Evolutionary conservation across 2,797 vertebrate genomes (phyloP).

Genomic region (Triplophysa bombifrons): DNA sequence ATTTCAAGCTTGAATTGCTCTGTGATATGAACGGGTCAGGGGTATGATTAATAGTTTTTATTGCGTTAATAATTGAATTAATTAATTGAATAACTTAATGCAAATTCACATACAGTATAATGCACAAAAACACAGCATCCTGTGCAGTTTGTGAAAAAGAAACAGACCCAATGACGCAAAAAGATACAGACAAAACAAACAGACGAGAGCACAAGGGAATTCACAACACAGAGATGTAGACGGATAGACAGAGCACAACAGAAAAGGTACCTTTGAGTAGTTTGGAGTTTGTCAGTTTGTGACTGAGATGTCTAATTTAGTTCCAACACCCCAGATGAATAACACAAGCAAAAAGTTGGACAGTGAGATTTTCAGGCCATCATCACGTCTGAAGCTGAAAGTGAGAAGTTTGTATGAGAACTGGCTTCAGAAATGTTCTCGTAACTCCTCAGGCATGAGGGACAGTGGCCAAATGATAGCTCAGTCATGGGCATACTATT

Average conservation of each 20-base stretch:
- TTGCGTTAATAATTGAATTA: not conserved
- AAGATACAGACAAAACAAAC: slow-evolving; percentile 11
- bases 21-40: not conserved
- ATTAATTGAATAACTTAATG: not conserved
- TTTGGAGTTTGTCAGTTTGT: not conserved
- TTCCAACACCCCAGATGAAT: slow-evolving; percentile 7
- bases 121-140: not conserved
- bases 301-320: not conserved
- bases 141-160: not conserved
- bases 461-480: slow-evolving; percentile 28
- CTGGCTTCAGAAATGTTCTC: slow-evolving; percentile 30
- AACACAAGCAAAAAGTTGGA: not conserved
- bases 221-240: slow-evolving; percentile 10
- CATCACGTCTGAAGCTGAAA: slow-evolving; percentile 11
- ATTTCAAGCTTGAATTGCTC: slow-evolving; percentile 4
- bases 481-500: slow-evolving; percentile 27
- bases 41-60: not conserved
- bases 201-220: not conserved
- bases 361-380: not conserved
- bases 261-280: not conserved
- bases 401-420: slow-evolving; percentile 26
- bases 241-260: slow-evolving; percentile 1
- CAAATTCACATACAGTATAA: not conserved
- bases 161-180: not conserved
- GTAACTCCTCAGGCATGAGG: slow-evolving; percentile 21